Percentiles rank a stretch among this genome's conserved stretches.
These are phyloP conservation scores for Schlechtendalia chinensis DNA, from an alignment of 1,140 invertebrate species.

Conservation along the genomic window DNA sequence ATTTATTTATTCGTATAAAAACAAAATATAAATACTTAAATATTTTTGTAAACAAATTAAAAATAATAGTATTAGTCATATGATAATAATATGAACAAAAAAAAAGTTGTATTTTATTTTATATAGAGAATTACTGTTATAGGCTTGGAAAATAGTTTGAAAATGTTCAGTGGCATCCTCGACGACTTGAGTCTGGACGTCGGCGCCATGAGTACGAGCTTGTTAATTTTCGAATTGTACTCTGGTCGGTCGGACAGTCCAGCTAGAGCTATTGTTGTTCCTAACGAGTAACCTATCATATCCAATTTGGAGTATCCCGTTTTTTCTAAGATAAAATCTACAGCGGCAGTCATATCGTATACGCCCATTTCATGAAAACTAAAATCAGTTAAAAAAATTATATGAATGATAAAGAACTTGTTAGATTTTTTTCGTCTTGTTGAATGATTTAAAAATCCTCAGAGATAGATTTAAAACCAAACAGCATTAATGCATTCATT, in stretches of 20 bases:
- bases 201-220: conserved; percentile 62
- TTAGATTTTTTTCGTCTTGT: too few relatives aligned
- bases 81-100: not conserved
- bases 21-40: too few relatives aligned
- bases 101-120: not conserved
- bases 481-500: too few relatives aligned
- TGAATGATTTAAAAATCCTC: too few relatives aligned
- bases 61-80: too few relatives aligned
- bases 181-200: conserved; percentile 56
- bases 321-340: conserved; percentile 59
- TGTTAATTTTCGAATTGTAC: conserved; percentile 61
- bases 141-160: not conserved
- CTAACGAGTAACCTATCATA: conserved; percentile 68
- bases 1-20: too few relatives aligned
- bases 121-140: not conserved
- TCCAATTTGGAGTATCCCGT: conserved; percentile 57
- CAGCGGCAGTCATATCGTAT: conserved; percentile 63
- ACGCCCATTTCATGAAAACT: conserved; percentile 62
- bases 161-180: not conserved
- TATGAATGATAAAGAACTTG: too few relatives aligned
- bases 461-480: too few relatives aligned
- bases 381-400: conserved; percentile 34
- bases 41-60: too few relatives aligned
- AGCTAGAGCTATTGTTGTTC: conserved; percentile 61
- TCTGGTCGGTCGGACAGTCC: conserved; percentile 59